phyloP scores from a whole-genome alignment of 2,888 invertebrate species.

The Dicranocentrus wangi region DNA sequence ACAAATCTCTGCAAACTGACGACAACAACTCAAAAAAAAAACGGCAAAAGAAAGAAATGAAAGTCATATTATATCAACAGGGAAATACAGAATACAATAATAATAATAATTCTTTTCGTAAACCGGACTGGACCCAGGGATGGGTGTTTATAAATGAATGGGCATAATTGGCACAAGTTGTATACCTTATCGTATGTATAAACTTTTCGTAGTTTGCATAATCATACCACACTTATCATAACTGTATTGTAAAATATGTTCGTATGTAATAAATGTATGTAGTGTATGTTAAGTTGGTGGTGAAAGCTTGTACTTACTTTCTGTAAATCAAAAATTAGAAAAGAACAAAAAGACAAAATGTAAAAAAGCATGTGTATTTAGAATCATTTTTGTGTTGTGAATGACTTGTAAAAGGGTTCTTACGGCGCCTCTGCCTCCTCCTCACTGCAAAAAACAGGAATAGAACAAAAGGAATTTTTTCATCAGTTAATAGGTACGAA shows the following conservation, averaged over 20 bases:
- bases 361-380: not conserved
- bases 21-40: constrained; percentile 20
- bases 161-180: constrained; percentile 32
- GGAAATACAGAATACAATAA: not conserved
- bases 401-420: constrained; percentile 35
- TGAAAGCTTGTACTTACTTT: constrained; percentile 63
- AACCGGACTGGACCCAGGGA: constrained; percentile 7
- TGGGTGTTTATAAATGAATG: constrained; percentile 17
- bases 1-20: not conserved
- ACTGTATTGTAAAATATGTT: no score
- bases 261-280: constrained; percentile 9
- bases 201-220: no score
- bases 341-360: constrained; percentile 31
- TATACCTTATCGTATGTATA: no score
- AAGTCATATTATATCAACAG: constrained; percentile 3
- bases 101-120: not conserved
- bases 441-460: constrained; percentile 58
- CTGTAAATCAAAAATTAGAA: constrained; percentile 59
- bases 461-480: constrained; percentile 57
- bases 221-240: no score
- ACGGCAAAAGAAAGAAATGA: constrained; percentile 16
- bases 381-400: constrained; percentile 21
- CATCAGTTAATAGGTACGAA: constrained; percentile 14
- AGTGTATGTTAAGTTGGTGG: constrained; percentile 34
- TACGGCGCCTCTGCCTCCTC: constrained; percentile 66